Evolutionary conservation across 35 echinoderm and acorn worm genomes (phyloP).

Genomic region (Heliocidaris erythrogramma): DNA sequence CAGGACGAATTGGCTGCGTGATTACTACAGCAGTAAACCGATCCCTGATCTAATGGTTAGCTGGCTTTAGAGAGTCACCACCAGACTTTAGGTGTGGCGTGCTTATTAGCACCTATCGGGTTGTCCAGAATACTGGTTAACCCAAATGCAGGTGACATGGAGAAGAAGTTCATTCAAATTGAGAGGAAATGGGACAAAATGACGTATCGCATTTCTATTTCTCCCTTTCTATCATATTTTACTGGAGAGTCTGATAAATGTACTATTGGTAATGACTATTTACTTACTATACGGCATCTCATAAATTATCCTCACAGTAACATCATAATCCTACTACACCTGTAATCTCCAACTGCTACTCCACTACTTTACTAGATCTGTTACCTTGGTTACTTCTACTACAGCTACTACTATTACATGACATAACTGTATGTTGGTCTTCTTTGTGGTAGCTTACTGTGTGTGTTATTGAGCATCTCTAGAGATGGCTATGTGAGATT

Average conservation of each 20-base stretch:
- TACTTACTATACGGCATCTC: not conserved
- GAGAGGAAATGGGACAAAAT: not conserved
- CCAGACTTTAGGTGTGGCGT: not conserved
- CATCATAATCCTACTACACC: not conserved
- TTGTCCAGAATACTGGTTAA: not conserved
- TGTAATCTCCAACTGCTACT: not conserved
- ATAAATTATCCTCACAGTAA: not conserved
- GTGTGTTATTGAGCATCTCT: no score
- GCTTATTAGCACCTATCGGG: not conserved
- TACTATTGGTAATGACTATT: not conserved
- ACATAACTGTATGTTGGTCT: no score
- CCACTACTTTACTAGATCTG: not conserved
- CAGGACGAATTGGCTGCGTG: not conserved
- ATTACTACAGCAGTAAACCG: constrained; percentile 10
- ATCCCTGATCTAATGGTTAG: not conserved
- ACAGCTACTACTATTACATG: not conserved
- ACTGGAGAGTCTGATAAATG: not conserved
- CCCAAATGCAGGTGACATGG: not conserved
- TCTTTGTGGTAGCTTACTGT: no score
- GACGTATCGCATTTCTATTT: not conserved
- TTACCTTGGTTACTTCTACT: not conserved
- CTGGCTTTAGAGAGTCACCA: not conserved
- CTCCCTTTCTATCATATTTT: not conserved
- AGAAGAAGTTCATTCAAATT: not conserved
- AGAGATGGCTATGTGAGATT: no score